Evolutionary conservation across 2,113 vertebrate species (phyloP), one percentile per base, ranked within the genome.

Genomic region (Erinaceus europaeus): DNA sequence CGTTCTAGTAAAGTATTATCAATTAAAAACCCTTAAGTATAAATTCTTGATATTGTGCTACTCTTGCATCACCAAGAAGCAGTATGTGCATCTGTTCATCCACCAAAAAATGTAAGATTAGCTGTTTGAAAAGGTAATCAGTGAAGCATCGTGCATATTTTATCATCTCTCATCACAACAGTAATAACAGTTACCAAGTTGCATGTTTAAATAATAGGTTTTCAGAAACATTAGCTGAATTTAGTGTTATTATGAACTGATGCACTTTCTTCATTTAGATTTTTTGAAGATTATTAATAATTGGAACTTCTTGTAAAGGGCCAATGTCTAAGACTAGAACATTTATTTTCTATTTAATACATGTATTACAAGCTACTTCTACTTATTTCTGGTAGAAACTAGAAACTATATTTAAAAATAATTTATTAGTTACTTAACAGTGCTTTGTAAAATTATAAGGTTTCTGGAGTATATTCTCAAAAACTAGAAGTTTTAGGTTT

Each of bases 101-200:
- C 5, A 27, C 4, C 82, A 36, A 29, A 14, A 76, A 91, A 86
- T 71, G 87, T 94, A 91, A 91, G 80, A 95, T 85, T 92, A 90
- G 94, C 86, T 81, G 11, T 93, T 94, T 94, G 92, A 94, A 94
- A 95, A 94, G 86, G 3, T 92, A 86, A 93, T 93, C 72, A 88
- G 32, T 93, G 84, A 94, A 90, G 61, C 90, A 68, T 53, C 78
- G 69, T 94, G 86, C 92, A 18, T 96, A 93, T 93, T 95, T 84
- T 88, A 81, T 94, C 91, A 94, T 96, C 83, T 94, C 12, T 89
- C 84, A 93, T 96, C 93, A 88, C 87, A 95, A 90, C 80, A 92
- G 80, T 87, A 57, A 77, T 25, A 27, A 87, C 78, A 84, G 52
- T 87, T 95, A 92, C 79, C 91, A 92, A 65, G 29, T 85, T 65